Percentiles rank a stretch among this genome's conserved stretches.
Conservation (phyloP, 2,888 invertebrate species). For the Erebia epiphron region DNA sequence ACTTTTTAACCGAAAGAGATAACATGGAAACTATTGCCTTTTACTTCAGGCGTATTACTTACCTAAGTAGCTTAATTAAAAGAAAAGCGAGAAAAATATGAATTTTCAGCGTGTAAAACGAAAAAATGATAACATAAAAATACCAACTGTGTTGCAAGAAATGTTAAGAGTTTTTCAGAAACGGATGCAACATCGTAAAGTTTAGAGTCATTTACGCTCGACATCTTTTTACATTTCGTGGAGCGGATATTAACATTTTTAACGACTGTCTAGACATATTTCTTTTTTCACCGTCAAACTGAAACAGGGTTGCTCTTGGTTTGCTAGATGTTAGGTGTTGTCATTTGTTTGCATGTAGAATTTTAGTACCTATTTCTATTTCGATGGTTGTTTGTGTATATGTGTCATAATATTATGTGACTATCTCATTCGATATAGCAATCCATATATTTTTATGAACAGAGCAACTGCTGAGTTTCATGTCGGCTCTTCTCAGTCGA, state of each 20-base stretch:
- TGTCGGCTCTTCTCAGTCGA: no score
- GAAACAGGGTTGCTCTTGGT: background rate
- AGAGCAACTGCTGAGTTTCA: no score
- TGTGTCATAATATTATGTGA: background rate
- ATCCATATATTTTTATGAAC: no score
- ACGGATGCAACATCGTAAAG: constrained; percentile 21
- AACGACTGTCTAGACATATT: constrained; percentile 1
- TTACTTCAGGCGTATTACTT: no score
- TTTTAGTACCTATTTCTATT: no score
- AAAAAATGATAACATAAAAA: background rate
- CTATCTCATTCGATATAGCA: no score
- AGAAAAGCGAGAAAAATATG: background rate
- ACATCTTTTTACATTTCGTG: constrained; percentile 12
- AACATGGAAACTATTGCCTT: no score
- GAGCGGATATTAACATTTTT: constrained; percentile 18
- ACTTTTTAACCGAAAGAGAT: no score
- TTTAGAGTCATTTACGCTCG: constrained; percentile 18
- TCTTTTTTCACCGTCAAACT: background rate
- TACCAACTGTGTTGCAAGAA: constrained; percentile 5
- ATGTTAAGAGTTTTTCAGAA: constrained; percentile 11
- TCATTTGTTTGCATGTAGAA: no score
- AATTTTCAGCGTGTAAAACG: background rate
- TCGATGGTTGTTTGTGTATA: no score
- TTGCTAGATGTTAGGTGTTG: background rate
- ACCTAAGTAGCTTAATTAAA: background rate